phyloP scores from a whole-genome alignment of 2,888 invertebrate species.

The Octodonta nipae region DNA sequence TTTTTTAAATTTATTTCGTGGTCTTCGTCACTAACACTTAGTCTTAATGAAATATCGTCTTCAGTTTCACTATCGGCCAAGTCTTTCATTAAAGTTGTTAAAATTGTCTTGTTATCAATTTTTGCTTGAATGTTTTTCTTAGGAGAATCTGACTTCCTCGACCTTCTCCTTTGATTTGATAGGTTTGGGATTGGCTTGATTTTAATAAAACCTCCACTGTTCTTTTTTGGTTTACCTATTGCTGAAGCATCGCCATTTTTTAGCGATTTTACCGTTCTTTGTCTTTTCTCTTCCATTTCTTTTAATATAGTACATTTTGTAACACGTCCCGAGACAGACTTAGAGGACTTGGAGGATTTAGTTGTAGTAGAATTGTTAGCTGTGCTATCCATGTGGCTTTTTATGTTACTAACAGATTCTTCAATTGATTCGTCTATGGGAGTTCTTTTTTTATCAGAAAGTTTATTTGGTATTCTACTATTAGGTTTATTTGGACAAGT shows the following conservation, averaged over 20 bases:
- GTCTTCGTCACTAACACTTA: constrained; percentile 1
- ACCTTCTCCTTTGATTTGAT: constrained; percentile 7
- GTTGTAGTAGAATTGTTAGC: no score
- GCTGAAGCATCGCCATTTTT: constrained; percentile 10
- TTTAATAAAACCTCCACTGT: constrained; percentile 7
- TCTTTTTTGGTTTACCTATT: constrained; percentile 1
- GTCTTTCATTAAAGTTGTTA: constrained; percentile 5
- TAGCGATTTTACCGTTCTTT: constrained; percentile 21
- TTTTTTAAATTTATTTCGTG: not conserved
- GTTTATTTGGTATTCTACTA: no score
- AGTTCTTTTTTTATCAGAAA: no score
- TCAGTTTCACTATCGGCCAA: constrained; percentile 8
- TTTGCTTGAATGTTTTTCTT: constrained; percentile 7
- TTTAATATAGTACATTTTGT: constrained; percentile 11
- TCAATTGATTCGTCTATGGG: no score
- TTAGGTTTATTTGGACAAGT: no score
- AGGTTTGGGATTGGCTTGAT: constrained; percentile 13
- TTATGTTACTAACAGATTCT: no score
- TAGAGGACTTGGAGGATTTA: no score
- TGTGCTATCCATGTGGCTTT: no score
- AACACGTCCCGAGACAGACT: no score
- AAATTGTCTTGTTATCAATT: constrained; percentile 2
- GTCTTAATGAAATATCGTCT: not conserved
- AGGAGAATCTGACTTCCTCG: constrained; percentile 9
- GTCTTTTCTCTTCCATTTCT: constrained; percentile 25